Base-by-base conservation (phyloP, 2,888 invertebrate genomes). In the Bellardia pandia region DNA sequence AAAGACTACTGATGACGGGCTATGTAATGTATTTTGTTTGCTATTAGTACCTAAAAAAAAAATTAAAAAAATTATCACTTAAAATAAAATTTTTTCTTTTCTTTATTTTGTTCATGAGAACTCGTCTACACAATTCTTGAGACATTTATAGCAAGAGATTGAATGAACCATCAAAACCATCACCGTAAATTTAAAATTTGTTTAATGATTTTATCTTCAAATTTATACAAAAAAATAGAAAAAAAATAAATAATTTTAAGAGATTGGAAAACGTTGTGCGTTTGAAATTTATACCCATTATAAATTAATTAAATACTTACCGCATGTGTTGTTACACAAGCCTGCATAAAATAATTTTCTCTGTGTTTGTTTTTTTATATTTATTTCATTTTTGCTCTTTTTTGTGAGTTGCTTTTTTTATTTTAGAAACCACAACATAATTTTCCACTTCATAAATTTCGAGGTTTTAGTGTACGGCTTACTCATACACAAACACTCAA, bases 401-500 rank as follows among this genome's bases (percentile, higher is more conserved):
- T 58, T 56, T 58, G 7, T 30, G 3, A 62, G 1, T 16, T 2
- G 53, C 11, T 30, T 56, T 74, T 74, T 78, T 71, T 76, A 13
- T 62, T 76, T 77, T 74, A 42, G 56, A 77, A 78, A 78, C 81
- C 85, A 74, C 87, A 85, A 87, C 81, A 85, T 69, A 72, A 85
- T 87, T 85, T 85, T 81, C 81, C 84, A 84, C 80, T 87, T 87
- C 81, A 81, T 78, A 87, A 85, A 81, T 69, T 84, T 74, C 56
- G 72, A 62, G 58, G 66, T 16, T 79, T 75, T 42, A 74, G 48
- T 68, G 64, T 14, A 56, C 33, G 62, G 62, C 66, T 16, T 14
- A 64, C 37, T 62, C 6, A 78, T 62, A 76, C 69, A 86, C 81
- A 58, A 7, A 42, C 53, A 42, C 23, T 33, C 62, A 62, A 66